Conservation (phyloP, 2,113 vertebrate genomes). For the Misgurnus mizolepis region DNA sequence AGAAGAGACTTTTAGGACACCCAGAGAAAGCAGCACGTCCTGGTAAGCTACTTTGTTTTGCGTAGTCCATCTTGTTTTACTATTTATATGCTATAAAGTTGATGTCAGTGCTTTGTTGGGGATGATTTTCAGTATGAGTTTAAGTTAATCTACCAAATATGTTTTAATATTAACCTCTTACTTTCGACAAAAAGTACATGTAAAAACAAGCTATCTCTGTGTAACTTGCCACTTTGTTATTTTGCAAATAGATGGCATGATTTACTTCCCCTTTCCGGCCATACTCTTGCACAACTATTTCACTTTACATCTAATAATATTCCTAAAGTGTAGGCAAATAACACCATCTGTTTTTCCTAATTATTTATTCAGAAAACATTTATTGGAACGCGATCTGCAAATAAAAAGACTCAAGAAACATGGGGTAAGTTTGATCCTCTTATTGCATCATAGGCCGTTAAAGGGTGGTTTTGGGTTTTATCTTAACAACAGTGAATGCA, state of each 20-base stretch:
- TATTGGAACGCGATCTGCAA: background rate
- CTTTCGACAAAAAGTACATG: background rate
- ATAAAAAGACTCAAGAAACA: slow-evolving; percentile 51
- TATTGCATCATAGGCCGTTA: background rate
- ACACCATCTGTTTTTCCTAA: background rate
- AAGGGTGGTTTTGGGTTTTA: background rate
- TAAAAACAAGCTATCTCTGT: background rate
- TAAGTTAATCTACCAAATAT: background rate
- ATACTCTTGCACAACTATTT: slow-evolving; percentile 14
- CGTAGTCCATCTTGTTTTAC: background rate
- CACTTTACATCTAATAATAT: background rate
- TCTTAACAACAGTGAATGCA: background rate
- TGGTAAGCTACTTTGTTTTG: slow-evolving; percentile 42
- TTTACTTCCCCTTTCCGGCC: slow-evolving; percentile 37
- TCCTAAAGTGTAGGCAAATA: background rate
- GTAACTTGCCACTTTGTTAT: background rate
- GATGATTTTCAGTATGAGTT: background rate
- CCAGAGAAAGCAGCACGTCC: slow-evolving; percentile 35
- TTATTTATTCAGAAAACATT: slow-evolving; percentile 53
- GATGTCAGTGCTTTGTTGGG: background rate
- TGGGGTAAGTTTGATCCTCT: slow-evolving; percentile 62
- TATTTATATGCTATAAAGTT: background rate
- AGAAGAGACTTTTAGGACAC: slow-evolving; percentile 35
- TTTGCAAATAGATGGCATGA: background rate
- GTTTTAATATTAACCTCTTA: background rate